Base-by-base conservation (phyloP, 1,140 invertebrate species). In the Cotesia typhae region DNA sequence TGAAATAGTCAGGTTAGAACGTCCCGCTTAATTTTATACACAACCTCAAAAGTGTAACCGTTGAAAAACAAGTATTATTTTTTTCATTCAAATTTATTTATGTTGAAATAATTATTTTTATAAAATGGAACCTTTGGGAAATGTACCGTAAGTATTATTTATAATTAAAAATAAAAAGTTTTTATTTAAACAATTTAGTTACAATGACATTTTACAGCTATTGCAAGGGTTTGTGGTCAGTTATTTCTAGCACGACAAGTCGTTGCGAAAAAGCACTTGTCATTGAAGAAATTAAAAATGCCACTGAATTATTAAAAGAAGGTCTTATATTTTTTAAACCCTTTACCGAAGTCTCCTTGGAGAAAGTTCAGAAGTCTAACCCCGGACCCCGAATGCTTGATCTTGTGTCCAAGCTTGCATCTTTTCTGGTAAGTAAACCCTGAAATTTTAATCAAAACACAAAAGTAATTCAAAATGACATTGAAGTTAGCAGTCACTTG, bases 191-290 rank as follows among this genome's bases (percentile, higher is more conserved):
- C 5, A 64, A 1, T 20, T 51, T 41, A 51, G 4, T 60, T 67
- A 28, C 66, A 12, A 57, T 47, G 17, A 67, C 67, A 28, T 38
- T 52, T 70, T 60, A 0, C 38, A 87, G 85, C 5, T 86, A 84
- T 10, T 85, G 82, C 60, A 87, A 87, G 60, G 84, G 81, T 20
- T 75, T 87, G 36, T 87, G 86, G 85, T 82, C 83, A 35, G 82
- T 85, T 37, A 86, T 87, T 80, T 87, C 84, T 10, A 83, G 82
- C 37, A 87, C 84, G 9, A 86, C 83, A 3, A 84, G 83, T 66
- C 82, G 83, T 3, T 87, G 86, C 69, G 84, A 86, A 10, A 85
- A 82, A 75, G 82, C 81, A 41, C 80, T 86, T 12, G 84, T 87
- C 0, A 78, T 84, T 53, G 83, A 85, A 72, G 86, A 87, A 78